Base-by-base conservation (phyloP, 2,797 vertebrate species). In the Melopsittacus undulatus region DNA sequence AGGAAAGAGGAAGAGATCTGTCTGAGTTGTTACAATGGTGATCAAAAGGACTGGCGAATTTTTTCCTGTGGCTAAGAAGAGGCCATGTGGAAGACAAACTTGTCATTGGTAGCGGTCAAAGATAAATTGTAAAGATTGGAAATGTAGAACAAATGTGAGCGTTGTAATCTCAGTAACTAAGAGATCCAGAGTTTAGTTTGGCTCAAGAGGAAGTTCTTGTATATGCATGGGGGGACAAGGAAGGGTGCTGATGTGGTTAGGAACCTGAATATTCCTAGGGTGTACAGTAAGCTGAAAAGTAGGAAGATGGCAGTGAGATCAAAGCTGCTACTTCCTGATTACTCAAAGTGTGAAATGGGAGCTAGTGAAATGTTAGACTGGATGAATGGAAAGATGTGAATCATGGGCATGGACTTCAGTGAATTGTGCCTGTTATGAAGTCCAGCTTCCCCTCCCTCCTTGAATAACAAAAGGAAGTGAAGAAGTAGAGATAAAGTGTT, bases 311-410 rank as follows among this genome's bases (percentile, higher is more conserved):
- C 45, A 56, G 23, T 81, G 64, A 72, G 48, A 88, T 80, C 68
- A 93, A 92, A 94, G 42, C 45, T 92, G 14, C 23, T 88, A 14
- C 38, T 94, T 83, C 64, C 42, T 78, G 57, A 36, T 94, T 89
- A 68, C 38, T 91, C 56, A 18, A 66, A 22, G 36, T 56, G 11
- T 89, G 82, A 93, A 83, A 77, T 51, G 32, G 52, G 79, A 73
- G 69, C 46, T 87, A 83, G 34, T 64, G 68, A 78, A 91, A 88
- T 69, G 19, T 75, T 94, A 24, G 56, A 76, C 45, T 85, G 75
- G 72, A 49, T 94, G 54, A 80, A 49, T 94, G 52, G 52, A 66
- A 83, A 67, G 24, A 66, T 13, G 27, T 87, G 78, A 94, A 87
- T 85, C 72, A 81, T 40, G 43, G 32, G 30, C 21, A 64, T 52